Conservation (phyloP, 2,888 invertebrate genomes). For the Lissonota sp. region DNA sequence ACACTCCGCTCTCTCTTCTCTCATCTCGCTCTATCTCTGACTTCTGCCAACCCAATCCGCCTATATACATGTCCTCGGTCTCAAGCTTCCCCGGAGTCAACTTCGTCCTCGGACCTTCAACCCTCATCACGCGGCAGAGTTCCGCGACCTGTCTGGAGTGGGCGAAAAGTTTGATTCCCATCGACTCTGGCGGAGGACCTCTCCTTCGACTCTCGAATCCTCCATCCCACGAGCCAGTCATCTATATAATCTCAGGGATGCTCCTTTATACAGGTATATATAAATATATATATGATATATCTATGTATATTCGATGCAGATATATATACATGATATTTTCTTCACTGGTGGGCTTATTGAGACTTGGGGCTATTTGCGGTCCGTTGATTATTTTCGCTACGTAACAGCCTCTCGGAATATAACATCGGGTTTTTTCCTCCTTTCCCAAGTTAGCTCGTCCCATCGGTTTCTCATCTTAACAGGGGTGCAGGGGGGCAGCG, state of each 20-base stretch:
- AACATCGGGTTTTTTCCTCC: slow-evolving; percentile 22
- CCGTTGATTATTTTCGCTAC: slow-evolving; percentile 73
- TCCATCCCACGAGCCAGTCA: slow-evolving; percentile 16
- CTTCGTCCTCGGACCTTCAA: slow-evolving; percentile 36
- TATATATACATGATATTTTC: slow-evolving; percentile 28
- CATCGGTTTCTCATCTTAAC: slow-evolving; percentile 45
- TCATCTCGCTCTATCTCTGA: slow-evolving; percentile 3
- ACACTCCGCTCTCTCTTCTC: not conserved
- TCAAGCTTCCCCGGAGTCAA: slow-evolving; percentile 29
- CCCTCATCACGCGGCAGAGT: slow-evolving; percentile 33
- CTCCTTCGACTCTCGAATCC: slow-evolving; percentile 27
- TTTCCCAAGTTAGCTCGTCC: slow-evolving; percentile 44
- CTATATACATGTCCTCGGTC: slow-evolving; percentile 17
- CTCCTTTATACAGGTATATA: too few relatives aligned
- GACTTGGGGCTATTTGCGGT: slow-evolving; percentile 69
- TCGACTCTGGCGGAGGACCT: slow-evolving; percentile 41
- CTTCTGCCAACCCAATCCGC: slow-evolving; percentile 20
- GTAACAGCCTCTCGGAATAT: slow-evolving; percentile 58
- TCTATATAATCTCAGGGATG: slow-evolving; percentile 43
- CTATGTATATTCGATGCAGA: not conserved
- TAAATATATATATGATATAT: not conserved
- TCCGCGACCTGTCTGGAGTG: slow-evolving; percentile 37
- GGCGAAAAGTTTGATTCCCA: slow-evolving; percentile 68
- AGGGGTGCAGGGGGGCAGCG: not conserved
- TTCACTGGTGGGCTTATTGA: slow-evolving; percentile 45